Conservation (phyloP, 2,888 invertebrate species). For the Drosophila villosipedis region DNA sequence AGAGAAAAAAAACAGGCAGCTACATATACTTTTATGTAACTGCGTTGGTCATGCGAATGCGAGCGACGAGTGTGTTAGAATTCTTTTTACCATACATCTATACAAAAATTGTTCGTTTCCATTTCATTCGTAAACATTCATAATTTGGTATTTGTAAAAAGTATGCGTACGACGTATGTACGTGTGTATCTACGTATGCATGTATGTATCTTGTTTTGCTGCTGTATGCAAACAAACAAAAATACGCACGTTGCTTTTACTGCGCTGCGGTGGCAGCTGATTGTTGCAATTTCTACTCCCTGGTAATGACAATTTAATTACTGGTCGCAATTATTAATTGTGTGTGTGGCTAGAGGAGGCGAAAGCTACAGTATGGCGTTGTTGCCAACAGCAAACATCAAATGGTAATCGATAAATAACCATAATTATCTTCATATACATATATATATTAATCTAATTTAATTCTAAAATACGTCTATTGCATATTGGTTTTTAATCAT, state of each 20-base stretch:
- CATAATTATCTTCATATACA: conserved; percentile 17
- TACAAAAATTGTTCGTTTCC: conserved; percentile 80
- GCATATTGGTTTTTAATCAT: conserved; percentile 49
- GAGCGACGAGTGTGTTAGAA: conserved; percentile 81
- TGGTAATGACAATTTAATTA: conserved; percentile 38
- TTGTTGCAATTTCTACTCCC: conserved; percentile 25
- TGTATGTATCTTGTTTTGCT: conserved; percentile 42
- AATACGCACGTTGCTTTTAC: conserved; percentile 51
- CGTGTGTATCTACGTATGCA: conserved; percentile 47
- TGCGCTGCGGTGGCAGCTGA: conserved; percentile 57
- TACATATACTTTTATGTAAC: conserved; percentile 76
- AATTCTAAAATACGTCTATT: conserved; percentile 43
- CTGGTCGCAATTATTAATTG: conserved; percentile 31
- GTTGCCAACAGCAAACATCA: conserved; percentile 72
- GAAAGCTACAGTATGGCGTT: conserved; percentile 41
- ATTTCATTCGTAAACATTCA: conserved; percentile 82
- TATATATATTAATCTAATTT: conserved; percentile 42
- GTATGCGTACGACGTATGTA: conserved; percentile 67
- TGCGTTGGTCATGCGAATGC: conserved; percentile 73
- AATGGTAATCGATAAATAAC: conserved; percentile 69
- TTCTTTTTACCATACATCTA: conserved; percentile 81
- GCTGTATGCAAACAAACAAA: conserved; percentile 64
- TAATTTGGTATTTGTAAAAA: conserved; percentile 81
- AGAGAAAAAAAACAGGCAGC: conserved; percentile 49
- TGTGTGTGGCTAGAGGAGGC: conserved; percentile 10